Evolutionary conservation across 2,888 invertebrate species (phyloP).

Genomic region (Quadroppia sp.): DNA sequence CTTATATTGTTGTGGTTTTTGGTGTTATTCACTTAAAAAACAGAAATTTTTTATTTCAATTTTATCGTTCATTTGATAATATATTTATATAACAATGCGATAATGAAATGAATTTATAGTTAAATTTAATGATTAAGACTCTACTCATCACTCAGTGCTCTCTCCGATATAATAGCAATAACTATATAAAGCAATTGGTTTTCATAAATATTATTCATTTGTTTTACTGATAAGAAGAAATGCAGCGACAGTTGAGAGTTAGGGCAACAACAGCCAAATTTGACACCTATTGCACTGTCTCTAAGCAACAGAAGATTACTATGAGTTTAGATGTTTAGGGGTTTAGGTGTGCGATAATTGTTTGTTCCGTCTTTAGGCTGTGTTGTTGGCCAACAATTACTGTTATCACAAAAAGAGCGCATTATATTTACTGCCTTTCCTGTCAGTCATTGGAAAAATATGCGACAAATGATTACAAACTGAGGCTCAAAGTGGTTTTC

Average conservation of each 20-base stretch:
- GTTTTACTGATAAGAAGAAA: background rate
- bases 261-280: background rate
- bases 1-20: background rate
- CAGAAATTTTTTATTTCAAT: constrained; percentile 4
- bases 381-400: background rate
- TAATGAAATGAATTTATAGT: background rate
- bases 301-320: constrained; percentile 30
- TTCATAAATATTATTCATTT: background rate
- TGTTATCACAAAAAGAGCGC: background rate
- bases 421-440: constrained; percentile 32
- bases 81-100: constrained; percentile 20
- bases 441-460: background rate
- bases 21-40: constrained; percentile 1
- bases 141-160: too few relatives aligned
- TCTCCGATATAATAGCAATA: background rate
- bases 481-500: background rate
- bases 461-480: constrained; percentile 9
- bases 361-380: constrained; percentile 31
- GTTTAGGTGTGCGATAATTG: constrained; percentile 24
- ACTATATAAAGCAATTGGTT: background rate
- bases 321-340: background rate
- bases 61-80: constrained; percentile 29
- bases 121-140: too few relatives aligned
- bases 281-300: constrained; percentile 17
- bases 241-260: background rate